Base-by-base conservation (phyloP, 2,888 invertebrate genomes). In the Drosophila greeni region DNA sequence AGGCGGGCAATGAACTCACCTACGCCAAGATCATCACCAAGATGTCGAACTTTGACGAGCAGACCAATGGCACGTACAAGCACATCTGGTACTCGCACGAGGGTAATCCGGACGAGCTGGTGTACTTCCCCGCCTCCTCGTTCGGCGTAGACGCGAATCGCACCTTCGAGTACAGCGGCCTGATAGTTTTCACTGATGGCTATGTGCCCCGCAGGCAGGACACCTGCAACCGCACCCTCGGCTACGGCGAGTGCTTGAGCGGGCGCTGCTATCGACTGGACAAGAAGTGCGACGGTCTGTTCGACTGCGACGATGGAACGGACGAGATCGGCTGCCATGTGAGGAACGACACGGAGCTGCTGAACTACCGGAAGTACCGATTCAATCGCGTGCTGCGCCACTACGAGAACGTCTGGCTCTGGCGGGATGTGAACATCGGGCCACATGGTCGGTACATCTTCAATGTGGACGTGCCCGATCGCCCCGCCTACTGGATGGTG, bases 371-470 rank as follows among this genome's bases (percentile, higher is more conserved):
- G 72, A 95, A 95, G 87, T 89, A 88, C 74, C 92, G 97, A 3
- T 96, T 96, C 88, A 97, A 95, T 89, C 92, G 96, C 65, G 92
- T 97, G 64, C 94, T 95, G 86, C 91, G 97, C 0, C 95, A 97
- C 86, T 98, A 97, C 89, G 96, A 97, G 83, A 97, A 97, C 88
- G 95, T 95, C 60, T 98, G 98, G 98, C 89, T 97, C 55, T 98
- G 98, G 98, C 93, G 94, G 69, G 97, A 97, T 89, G 93, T 96
- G 53, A 97, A 97, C 88, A 96, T 97, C 84, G 97, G 95, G 0
- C 96, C 97, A 20, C 96, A 96, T 88, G 97, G 97, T 0, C 92
- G 97, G 7, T 94, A 91, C 85, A 95, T 97, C 61, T 96, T 97
- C 89, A 95, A 94, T 59, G 90, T 95, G 42, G 94, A 94, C 37